Evolutionary conservation across 92 coral and sea anemone species (phyloP), one percentile per base, ranked within the genome.

Genomic region (Palythoa caribaeorum): DNA sequence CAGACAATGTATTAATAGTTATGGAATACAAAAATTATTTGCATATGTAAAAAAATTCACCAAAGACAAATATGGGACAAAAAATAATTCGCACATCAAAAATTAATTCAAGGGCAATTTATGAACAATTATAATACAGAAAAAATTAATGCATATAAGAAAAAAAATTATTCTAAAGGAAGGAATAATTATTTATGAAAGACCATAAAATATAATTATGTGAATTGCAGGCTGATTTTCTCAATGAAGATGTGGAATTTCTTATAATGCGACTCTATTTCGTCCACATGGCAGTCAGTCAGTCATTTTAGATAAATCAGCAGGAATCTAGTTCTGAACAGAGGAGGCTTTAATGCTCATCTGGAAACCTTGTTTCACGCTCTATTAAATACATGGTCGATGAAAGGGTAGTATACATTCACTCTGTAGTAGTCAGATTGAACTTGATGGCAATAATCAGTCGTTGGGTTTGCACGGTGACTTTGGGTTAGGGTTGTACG

Each of bases 241-340:
- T 77, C 91, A 44, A 47, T 47, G 73, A 85, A 77, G 39, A 83
- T 90, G 39, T 73, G 80, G 40, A 80, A 73, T 50, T 88, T 88
- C 35, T 80, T 80, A 71, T 84, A 69, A 50, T 14, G 79, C 79
- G 60, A 75, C 57, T 75, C 79, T 16, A 75, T 75, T 75, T 47
- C 20, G 79, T 47, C 79, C 54, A 75, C 60, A 75, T 47, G 59
- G 17, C 79, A 9, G 57, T 75, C 59, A 59, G 79, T 75, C 35
- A 75, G 79, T 38, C n/a, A n/a, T n/a, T n/a, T 75, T 75, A 75
- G 60, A 75, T 75, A 75, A 75, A 75, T 75, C 60, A 51, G 79
- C 79, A 40, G 53, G 79, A 12, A 44, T 81, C 84, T 2, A 40
- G 47, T 40, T 40, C 2, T 40, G 47, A 40, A 40, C 47, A 40